A percentile compares a stretch with the other conserved stretches of the same genome.
phyloP scores from a whole-genome alignment of 2,113 vertebrate species.

The Ophiodon elongatus region DNA sequence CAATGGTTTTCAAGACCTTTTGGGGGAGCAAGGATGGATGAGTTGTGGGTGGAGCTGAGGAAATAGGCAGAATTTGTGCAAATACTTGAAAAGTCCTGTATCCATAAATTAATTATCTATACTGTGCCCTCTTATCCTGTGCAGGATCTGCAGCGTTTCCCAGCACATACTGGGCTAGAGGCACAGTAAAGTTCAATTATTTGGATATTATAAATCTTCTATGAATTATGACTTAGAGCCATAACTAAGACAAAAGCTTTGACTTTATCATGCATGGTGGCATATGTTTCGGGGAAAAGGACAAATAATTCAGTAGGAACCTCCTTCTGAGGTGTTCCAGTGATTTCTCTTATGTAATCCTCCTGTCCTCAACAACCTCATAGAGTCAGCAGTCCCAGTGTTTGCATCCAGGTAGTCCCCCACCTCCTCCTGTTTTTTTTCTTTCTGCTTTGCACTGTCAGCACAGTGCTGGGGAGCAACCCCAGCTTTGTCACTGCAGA shows the following conservation, averaged over 20 bases:
- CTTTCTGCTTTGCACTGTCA: constrained; percentile 61
- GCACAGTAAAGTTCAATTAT: not conserved
- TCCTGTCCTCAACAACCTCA: constrained; percentile 63
- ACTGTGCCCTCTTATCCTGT: not conserved
- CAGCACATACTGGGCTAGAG: not conserved
- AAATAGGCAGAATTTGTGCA: constrained; percentile 12
- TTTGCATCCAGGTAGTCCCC: constrained; percentile 68
- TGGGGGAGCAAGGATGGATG: constrained; percentile 11
- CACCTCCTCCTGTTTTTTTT: constrained; percentile 33
- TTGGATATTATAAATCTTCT: constrained; percentile 7
- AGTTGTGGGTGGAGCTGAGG: constrained; percentile 9
- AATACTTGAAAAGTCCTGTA: constrained; percentile 17
- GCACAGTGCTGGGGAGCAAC: constrained; percentile 58
- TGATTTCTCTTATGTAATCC: constrained; percentile 67
- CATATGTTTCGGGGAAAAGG: not conserved
- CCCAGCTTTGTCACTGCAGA: constrained; percentile 64
- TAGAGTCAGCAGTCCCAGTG: constrained; percentile 65
- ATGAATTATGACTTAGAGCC: constrained; percentile 13
- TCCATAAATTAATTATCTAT: not conserved
- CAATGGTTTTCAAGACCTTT: constrained; percentile 41
- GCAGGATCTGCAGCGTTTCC: not conserved
- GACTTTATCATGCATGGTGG: not conserved
- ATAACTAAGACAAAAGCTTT: not conserved
- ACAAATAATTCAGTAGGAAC: constrained; percentile 29
- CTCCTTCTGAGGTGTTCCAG: constrained; percentile 34